Evolutionary conservation across 2,113 vertebrate genomes (phyloP), one percentile per base, ranked within the genome.

Genomic region (Hiodon alosoides): DNA sequence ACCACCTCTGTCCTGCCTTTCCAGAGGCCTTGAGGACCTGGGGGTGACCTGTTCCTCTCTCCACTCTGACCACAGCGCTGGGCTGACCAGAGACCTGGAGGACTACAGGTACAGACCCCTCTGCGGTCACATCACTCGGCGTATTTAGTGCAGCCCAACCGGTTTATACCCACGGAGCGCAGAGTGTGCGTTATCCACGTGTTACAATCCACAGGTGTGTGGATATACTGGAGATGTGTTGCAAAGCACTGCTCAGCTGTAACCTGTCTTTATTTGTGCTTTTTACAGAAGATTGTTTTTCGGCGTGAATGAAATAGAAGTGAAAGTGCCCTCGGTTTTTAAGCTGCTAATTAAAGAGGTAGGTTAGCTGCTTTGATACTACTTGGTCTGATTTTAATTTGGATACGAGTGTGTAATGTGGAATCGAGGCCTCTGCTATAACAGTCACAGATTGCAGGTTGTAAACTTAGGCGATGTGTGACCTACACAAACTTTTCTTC

Each of bases 261-360:
- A 66, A 66, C 16, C n/a, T 67, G 7, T 64, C 55, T 74, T 54
- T 77, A 62, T 78, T 10, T 74, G 8, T 61, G 48, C n/a, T 73
- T 71, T 81, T 90, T 81, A 73, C 81, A 98, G 97, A 89, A 96
- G 87, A 89, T 86, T 94, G 80, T 96, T 98, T 91, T 99, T 96
- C 82, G 96, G 97, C 90, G 86, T 95, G 87, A 99, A 99, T 91
- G 95, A 98, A 91, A 98, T 99, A 81, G 88, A 92, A 87, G 96
- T 99, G 89, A 98, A 98, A 97, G 97, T 99, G 94, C 97, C 97
- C 96, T 99, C 96, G 84, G 83, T 97, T 93, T 95, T 97, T 91
- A 98, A 98, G 89, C 95, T 99, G 90, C 93, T 99, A 85, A 92
- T 98, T 88, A 98, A 99, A 88, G 97, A 99, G 96, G 97, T 99